Evolutionary conservation across 1,140 invertebrate genomes (phyloP), one percentile per base, ranked within the genome.

Genomic region (Drosophila burlai): DNA sequence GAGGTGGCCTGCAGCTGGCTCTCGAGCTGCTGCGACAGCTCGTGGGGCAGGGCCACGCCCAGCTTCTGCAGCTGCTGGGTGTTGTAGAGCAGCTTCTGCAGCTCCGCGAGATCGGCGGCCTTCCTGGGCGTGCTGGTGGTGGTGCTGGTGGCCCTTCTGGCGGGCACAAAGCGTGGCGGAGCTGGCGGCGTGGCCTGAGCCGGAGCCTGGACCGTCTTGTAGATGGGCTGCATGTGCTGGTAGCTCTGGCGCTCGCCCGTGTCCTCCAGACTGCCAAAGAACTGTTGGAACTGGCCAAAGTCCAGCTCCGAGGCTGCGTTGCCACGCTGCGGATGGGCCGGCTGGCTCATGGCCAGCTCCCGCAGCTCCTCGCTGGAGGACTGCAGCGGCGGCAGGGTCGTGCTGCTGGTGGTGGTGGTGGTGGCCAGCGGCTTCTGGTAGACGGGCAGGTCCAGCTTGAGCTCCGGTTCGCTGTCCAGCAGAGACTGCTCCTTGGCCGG

Each of bases 41-140:
- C 89, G 24, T 87, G 78, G 29, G 92, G 93, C 47, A 93, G 63
- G 0, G 92, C 93, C 21, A 93, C 92, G 79, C 94, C 94, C 38
- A 94, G 61, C 62, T 93, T 93, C 72, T 94, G 93, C 47, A 92
- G 46, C 68, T 91, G 78, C n/a, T 91, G 85, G 16, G 91, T 91
- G 52, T 92, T 92, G 65, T 91, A 92, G 3, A 92, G 79, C 24
- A 92, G 50, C 54, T 92, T 92, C 46, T 92, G 91, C 34, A 92
- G 60, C 68, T 92, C 89, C 2, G 80, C 83, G 11, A 92, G 50
- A 66, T 92, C 80, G 0, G 58, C 54, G 0, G 58, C 54, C 42
- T 81, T 73, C 29, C 74, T 62, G 16, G 67, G 73, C 21, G 4
- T 13, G 15, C 9, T 50, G n/a, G 15, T 61, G 24, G 66, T 34